These are phyloP conservation scores for Diarsia dahlii DNA, from an alignment of 2,888 invertebrate genomes.

Conservation along the genomic window DNA sequence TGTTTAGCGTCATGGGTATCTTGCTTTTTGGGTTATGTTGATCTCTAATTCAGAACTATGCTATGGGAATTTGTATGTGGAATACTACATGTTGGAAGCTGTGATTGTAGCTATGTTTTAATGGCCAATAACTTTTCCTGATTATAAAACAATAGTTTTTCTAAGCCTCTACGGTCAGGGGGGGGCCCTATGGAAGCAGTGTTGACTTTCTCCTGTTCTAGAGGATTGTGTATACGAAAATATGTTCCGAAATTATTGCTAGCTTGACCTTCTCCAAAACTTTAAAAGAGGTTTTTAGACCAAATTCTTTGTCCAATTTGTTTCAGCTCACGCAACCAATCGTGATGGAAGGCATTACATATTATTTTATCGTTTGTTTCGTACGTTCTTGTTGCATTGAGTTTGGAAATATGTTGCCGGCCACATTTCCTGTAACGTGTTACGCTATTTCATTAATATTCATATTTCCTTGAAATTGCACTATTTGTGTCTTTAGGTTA, in stretches of 20 bases:
- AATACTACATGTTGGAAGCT: neutral
- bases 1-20: slow-evolving; percentile 53
- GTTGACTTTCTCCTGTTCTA: neutral
- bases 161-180: neutral
- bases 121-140: neutral
- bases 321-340: slow-evolving; percentile 35
- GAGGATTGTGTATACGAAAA: neutral
- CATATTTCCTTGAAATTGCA: slow-evolving; percentile 53
- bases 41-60: slow-evolving; percentile 21
- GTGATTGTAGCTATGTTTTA: neutral
- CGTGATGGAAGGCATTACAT: slow-evolving; percentile 37
- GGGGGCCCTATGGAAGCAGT: neutral
- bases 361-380: slow-evolving; percentile 57
- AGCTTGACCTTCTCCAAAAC: neutral
- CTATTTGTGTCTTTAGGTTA: slow-evolving; percentile 50
- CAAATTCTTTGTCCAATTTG: slow-evolving; percentile 13
- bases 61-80: slow-evolving; percentile 26
- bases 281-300: slow-evolving; percentile 12
- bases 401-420: slow-evolving; percentile 56
- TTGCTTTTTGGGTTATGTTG: slow-evolving; percentile 51
- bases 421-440: slow-evolving; percentile 55
- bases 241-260: neutral
- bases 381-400: slow-evolving; percentile 38
- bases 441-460: slow-evolving; percentile 46
- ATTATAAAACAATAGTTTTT: neutral